Base-by-base conservation (phyloP, 2,888 invertebrate species). In the Gasteruption jaculator region DNA sequence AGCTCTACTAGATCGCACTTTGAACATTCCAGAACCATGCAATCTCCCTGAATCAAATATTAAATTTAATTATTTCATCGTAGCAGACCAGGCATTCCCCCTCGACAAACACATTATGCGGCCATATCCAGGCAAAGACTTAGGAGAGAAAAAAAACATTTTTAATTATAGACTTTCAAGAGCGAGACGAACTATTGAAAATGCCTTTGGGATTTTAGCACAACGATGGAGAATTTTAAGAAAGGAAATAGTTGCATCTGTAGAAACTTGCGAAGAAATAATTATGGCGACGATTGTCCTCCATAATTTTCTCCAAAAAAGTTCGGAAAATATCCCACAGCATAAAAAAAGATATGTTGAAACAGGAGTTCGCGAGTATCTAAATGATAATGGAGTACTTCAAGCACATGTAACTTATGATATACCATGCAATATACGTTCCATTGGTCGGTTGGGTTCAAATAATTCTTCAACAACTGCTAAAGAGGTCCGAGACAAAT, bases 161-260 rank as follows among this genome's bases (percentile, higher is more conserved):
- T 48, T 40, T 27, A 48, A 48, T 31, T 43, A 48, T 25, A 36
- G 41, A 18, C 36, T 48, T 8, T 40, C 27, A 18, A 18, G 38
- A 40, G 43, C 43, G 27, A 39, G 43, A 5, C 25, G 25, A 8
- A 41, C 32, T 1, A 35, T 48, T 2, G 41, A 45, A 45, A 43
- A 43, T 36, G 30, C 38, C n/a, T 45, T 48, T 10, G 48, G 40
- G 0, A 48, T 45, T n/a, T 24, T 45, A n/a, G 8, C 31, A 4
- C 21, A 26, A n/a, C 40, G 42, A 11, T 45, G 34, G 40, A 16
- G 39, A 14, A 21, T 42, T 4, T 43, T 38, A 18, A 22, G 29
- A 8, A 36, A 21, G 1, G 21, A 26, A 1, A 38, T 48, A 18
- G 18, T 7, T 21, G 30, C 34, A 21, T 10, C 32, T 20, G 11